Evolutionary conservation across 1,140 invertebrate species (phyloP), one percentile per base, ranked within the genome.

Genomic region (Dolichoris vasculosae): DNA sequence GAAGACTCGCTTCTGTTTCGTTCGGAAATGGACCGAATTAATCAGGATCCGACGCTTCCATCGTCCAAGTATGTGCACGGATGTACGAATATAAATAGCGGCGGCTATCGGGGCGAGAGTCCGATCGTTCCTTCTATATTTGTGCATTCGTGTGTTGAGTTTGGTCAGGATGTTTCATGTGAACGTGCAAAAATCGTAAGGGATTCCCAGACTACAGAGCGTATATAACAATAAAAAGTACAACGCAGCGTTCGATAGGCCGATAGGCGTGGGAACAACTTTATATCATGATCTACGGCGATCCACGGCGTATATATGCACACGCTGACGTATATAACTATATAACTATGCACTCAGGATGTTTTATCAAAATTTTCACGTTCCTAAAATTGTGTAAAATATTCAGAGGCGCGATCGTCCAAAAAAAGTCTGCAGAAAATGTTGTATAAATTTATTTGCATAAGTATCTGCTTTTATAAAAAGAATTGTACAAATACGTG

Each of bases 101-200:
- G 75, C 4, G 30, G 6, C 48, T 71, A 86, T 84, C 17, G 43
- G 13, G 32, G 23, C 86, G 86, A 86, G 84, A 85, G 88, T 90
- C 86, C 88, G 83, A 84, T 89, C 88, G 89, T 87, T 84, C 81
- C 71, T 88, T 83, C 84, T 80, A 78, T 55, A 78, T 78, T 89
- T 87, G 88, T 89, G 89, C 82, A 90, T 89, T 89, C 87, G 87
- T 88, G 88, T 90, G 87, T 86, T 87, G 86, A 89, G 88, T 86
- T 89, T 89, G 88, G 80, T 89, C 87, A 87, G 80, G 87, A 85
- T 87, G 86, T 87, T 88, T 86, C 87, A 88, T 89, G 86, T 85
- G 86, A 51, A 81, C 82, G 76, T 88, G 86, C 67, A 87, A 69
- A 81, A 43, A 32, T 82, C 64, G 40, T 69, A 71, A 69, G 40